Conservation (phyloP, 2,113 vertebrate species). For the Colius striatus region DNA sequence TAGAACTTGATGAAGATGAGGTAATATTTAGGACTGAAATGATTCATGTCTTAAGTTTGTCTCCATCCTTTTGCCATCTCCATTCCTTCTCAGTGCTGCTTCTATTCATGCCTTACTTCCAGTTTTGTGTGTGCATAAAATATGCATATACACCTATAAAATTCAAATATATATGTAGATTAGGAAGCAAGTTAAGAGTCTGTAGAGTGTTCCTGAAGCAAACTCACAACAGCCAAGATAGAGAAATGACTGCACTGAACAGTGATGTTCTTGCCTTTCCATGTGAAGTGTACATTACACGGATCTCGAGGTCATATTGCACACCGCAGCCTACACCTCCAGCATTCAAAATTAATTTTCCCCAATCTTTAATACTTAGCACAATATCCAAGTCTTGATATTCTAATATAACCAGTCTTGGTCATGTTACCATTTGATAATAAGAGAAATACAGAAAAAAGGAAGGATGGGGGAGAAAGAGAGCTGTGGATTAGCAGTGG, state of each 20-base stretch:
- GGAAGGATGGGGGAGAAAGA: not conserved
- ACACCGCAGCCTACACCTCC: not conserved
- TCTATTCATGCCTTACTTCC: not conserved
- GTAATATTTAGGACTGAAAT: not conserved
- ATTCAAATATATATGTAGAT: not conserved
- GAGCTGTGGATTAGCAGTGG: not conserved
- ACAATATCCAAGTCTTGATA: not conserved
- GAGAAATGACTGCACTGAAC: not conserved
- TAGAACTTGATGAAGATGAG: not conserved
- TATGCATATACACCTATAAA: not conserved
- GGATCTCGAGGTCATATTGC: not conserved
- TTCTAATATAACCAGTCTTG: not conserved
- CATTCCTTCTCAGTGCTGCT: not conserved
- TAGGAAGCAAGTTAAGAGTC: not conserved
- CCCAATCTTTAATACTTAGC: not conserved
- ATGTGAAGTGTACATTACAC: accelerated
- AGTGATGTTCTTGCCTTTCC: not conserved
- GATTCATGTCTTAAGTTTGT: not conserved
- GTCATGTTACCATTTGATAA: not conserved
- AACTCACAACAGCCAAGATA: not conserved
- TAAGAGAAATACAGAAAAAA: not conserved
- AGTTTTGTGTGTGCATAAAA: not conserved
- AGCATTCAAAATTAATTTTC: not conserved
- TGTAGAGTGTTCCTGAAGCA: not conserved
- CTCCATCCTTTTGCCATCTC: not conserved